Percentiles rank a stretch among this genome's conserved stretches.
phyloP scores from a whole-genome alignment of 2,888 invertebrate genomes.

The Hirtodrosophila cameraria region DNA sequence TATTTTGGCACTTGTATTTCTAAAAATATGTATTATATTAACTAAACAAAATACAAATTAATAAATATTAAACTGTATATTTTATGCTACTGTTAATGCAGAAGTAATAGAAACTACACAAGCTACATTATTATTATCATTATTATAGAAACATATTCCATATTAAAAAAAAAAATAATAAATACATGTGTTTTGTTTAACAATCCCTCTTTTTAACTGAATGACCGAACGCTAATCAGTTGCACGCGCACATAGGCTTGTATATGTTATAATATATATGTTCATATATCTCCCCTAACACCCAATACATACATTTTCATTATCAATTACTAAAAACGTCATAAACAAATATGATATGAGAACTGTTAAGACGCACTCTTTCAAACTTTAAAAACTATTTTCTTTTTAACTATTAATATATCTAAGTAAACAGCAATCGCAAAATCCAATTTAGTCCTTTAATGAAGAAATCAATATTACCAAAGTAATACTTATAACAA shows the following conservation, averaged over 20 bases:
- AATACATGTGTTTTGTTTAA: slow-evolving; percentile 69
- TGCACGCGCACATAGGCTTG: slow-evolving; percentile 27
- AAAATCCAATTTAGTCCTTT: too few relatives aligned
- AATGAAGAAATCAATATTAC: too few relatives aligned
- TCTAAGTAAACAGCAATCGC: too few relatives aligned
- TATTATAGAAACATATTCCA: slow-evolving; percentile 69
- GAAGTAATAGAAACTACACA: slow-evolving; percentile 55
- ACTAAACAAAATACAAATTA: slow-evolving; percentile 67
- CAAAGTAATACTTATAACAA: too few relatives aligned
- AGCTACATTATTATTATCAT: slow-evolving; percentile 54
- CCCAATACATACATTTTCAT: too few relatives aligned
- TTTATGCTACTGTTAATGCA: slow-evolving; percentile 57
- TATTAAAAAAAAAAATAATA: slow-evolving; percentile 68
- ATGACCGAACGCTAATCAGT: slow-evolving; percentile 28
- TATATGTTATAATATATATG: background rate
- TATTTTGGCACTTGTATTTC: slow-evolving; percentile 63
- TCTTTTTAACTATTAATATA: too few relatives aligned
- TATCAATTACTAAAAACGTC: background rate
- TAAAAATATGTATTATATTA: slow-evolving; percentile 68
- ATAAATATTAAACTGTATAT: slow-evolving; percentile 64
- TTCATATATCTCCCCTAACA: too few relatives aligned
- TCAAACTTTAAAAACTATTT: too few relatives aligned
- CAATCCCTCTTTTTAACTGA: slow-evolving; percentile 25
- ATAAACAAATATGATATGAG: too few relatives aligned
- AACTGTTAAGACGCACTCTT: too few relatives aligned